Percentiles rank a stretch among this genome's conserved stretches.
phyloP scores from a whole-genome alignment of 2,888 invertebrate genomes.

The Sphecodes monilicornis region DNA sequence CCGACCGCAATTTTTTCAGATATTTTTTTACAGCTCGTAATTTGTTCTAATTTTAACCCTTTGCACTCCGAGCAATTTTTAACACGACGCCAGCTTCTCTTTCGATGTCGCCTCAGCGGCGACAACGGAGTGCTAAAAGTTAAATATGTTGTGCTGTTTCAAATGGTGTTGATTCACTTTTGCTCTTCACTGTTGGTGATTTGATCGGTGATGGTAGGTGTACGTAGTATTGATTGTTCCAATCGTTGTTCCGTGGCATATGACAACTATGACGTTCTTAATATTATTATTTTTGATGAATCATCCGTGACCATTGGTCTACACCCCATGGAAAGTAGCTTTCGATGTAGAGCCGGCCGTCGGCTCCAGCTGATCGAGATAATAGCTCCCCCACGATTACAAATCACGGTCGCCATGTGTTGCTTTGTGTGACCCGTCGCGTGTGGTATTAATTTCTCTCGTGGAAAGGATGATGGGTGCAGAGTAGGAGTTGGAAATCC shows the following conservation, averaged over 20 bases:
- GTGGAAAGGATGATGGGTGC: neutral
- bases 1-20: no score
- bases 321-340: conserved; percentile 5
- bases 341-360: conserved; percentile 4
- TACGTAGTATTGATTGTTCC: no score
- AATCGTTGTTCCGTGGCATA: neutral
- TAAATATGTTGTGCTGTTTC: no score
- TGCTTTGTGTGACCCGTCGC: conserved; percentile 5
- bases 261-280: neutral
- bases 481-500: neutral
- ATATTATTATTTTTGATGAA: neutral
- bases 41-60: no score
- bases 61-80: no score
- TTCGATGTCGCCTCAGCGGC: no score
- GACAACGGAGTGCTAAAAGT: no score
- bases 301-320: conserved; percentile 14
- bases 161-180: no score
- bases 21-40: no score
- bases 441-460: conserved; percentile 2
- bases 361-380: conserved; percentile 16
- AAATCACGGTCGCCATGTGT: conserved; percentile 6
- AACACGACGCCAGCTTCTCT: no score
- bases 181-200: no score
- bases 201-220: no score
- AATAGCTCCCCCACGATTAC: conserved; percentile 9